Evolutionary conservation across 2,888 invertebrate species (phyloP).

Genomic region (Hyppa rectilinea): DNA sequence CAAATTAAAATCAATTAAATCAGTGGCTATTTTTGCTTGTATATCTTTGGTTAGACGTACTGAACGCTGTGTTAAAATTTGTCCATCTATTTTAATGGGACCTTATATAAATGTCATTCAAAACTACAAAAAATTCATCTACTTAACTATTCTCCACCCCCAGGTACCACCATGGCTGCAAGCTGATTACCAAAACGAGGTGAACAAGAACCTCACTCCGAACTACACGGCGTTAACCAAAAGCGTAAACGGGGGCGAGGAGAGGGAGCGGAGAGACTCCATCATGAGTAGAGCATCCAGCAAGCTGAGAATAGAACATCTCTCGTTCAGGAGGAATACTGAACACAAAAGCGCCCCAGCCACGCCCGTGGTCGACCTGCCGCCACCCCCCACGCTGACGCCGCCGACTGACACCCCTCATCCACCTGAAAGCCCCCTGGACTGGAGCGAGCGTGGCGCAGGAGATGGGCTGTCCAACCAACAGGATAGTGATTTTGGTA

Average conservation of each 20-base stretch:
- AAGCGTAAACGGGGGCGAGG: conserved; percentile 83
- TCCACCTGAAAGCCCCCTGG: conserved; percentile 89
- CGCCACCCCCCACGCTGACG: conserved; percentile 69
- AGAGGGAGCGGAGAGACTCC: conserved; percentile 84
- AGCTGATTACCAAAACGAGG: conserved; percentile 91
- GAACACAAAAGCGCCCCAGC: conserved; percentile 81
- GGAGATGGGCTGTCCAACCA: conserved; percentile 96
- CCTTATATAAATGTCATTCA: too few relatives aligned
- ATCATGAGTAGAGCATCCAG: conserved; percentile 87
- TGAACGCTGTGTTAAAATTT: too few relatives aligned
- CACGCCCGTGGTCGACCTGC: conserved; percentile 78
- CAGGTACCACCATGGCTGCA: conserved; percentile 95
- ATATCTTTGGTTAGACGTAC: too few relatives aligned
- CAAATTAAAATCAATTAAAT: too few relatives aligned
- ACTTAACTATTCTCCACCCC: neutral
- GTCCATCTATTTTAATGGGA: too few relatives aligned
- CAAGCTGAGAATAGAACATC: conserved; percentile 86
- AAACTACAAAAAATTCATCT: conserved; percentile 68
- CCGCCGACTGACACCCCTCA: conserved; percentile 75
- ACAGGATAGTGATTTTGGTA: conserved; percentile 96
- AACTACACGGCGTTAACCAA: conserved; percentile 86
- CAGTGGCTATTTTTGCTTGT: too few relatives aligned
- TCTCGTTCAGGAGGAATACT: conserved; percentile 81
- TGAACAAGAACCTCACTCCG: conserved; percentile 88
- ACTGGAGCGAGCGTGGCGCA: conserved; percentile 94